Evolutionary conservation across 1,140 invertebrate genomes (phyloP), one percentile per base, ranked within the genome.

Genomic region (Drosophila eugracilis): DNA sequence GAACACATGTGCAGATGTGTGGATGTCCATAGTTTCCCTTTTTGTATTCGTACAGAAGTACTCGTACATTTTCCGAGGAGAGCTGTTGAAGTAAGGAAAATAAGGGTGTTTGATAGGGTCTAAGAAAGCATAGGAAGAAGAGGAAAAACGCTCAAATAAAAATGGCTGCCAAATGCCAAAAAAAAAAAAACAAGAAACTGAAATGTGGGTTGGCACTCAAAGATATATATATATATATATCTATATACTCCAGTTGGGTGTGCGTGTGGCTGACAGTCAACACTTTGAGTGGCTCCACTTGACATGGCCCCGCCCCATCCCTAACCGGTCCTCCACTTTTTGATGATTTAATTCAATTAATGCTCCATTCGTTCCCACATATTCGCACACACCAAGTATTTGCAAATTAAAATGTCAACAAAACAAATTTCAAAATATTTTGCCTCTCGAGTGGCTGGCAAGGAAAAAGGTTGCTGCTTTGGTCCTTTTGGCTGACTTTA

Each of bases 341-440:
- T 88, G 83, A 88, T 73, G 71, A 88, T 88, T 88, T 88, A 88
- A 88, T 88, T 88, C 78, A 88, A 88, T 88, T 88, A 88, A 88
- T 83, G 83, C 83, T 53, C 42, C 66, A 88, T 71, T 41, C 47
- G 54, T 28, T 37, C 55, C 44, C 49, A 81, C 70, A 45, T 26
- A 28, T 49, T 57, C 22, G 21, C 30, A 32, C 48, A 36, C 49
- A 41, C 44, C 53, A 32, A 86, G 81, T 85, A 85, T 85, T 85
- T 78, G 83, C 83, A 88, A 88, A 88, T 88, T 88, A 88, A 89
- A 88, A 83, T 83, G 79, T 81, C 81, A 86, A 86, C 80, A 69
- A 62, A 81, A 81, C 78, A 81, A 81, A 81, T 81, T 81, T 81
- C 75, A 73, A 69, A 78, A 78, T 75, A 78, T 78, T 78, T 67